Evolutionary conservation across 2,113 vertebrate species (phyloP).

Genomic region (Phaethornis superciliosus): DNA sequence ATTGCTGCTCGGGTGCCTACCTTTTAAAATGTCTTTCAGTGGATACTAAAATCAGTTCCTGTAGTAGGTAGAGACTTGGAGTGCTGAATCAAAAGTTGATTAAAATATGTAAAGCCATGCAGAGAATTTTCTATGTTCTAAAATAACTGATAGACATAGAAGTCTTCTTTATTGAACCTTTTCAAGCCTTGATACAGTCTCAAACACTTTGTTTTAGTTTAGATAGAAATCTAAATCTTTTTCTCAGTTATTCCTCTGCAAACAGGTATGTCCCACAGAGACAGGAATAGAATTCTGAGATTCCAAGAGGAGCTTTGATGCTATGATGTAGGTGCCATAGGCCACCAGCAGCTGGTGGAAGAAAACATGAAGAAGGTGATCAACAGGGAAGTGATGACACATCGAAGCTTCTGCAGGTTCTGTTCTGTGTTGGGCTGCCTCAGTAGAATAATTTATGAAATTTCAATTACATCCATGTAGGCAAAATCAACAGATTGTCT

Average conservation of each 20-base stretch:
- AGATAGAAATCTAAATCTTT: background rate
- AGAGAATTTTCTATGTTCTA: background rate
- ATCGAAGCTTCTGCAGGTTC: background rate
- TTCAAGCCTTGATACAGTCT: background rate
- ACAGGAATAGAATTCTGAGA: background rate
- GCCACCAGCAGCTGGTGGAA: background rate
- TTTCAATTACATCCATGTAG: background rate
- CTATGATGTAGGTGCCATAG: background rate
- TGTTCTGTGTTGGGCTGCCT: background rate
- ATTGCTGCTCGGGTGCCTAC: background rate
- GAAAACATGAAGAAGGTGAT: background rate
- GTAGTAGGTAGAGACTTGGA: background rate
- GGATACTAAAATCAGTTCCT: conserved; percentile 7
- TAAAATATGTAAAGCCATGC: background rate
- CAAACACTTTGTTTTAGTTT: background rate
- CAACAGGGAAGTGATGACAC: background rate
- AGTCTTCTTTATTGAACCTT: background rate
- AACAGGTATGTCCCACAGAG: background rate
- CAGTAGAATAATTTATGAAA: background rate
- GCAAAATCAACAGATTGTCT: background rate
- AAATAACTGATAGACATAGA: background rate
- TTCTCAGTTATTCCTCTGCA: background rate
- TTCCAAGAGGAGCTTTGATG: background rate
- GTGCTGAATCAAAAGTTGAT: conserved; percentile 16
- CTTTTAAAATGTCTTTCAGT: background rate